These are phyloP conservation scores for Lerema accius DNA, from an alignment of 1,140 invertebrate genomes.

Conservation along the genomic window DNA sequence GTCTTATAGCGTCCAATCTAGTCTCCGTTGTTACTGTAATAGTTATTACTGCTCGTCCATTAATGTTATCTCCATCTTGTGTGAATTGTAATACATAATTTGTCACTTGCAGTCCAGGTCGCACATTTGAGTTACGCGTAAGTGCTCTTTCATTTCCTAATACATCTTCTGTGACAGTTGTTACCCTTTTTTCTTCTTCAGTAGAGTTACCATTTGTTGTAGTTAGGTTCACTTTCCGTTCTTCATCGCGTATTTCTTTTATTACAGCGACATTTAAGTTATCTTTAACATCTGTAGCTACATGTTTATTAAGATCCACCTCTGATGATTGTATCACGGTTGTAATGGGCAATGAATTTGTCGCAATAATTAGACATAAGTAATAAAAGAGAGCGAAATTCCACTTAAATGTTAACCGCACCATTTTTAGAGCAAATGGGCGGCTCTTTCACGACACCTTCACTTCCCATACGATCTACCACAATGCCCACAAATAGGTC, in stretches of 20 bases:
- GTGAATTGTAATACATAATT: constrained; percentile 52
- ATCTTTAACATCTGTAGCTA: background rate
- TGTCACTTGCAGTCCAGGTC: constrained; percentile 53
- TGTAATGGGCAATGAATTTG: constrained; percentile 13
- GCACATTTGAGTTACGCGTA: constrained; percentile 23
- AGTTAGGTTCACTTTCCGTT: background rate
- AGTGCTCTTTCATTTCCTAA: background rate
- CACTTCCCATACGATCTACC: constrained; percentile 49
- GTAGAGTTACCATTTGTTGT: background rate
- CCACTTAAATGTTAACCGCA: constrained; percentile 57
- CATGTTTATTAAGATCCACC: background rate
- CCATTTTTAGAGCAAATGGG: constrained; percentile 57
- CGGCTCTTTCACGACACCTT: constrained; percentile 35
- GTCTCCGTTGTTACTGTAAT: constrained; percentile 45
- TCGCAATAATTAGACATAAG: background rate
- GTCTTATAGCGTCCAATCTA: constrained; percentile 46
- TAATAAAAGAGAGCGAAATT: constrained; percentile 35
- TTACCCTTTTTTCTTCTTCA: background rate
- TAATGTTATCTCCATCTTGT: constrained; percentile 46
- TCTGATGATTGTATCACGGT: background rate
- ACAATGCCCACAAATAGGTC: constrained; percentile 49
- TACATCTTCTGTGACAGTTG: constrained; percentile 4
- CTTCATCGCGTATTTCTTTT: background rate
- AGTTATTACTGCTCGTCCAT: constrained; percentile 53
- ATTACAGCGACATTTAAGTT: background rate